A percentile compares a stretch with the other conserved stretches of the same genome.
Conservation (phyloP, 2,797 vertebrate species). For the Halcyon badia region DNA sequence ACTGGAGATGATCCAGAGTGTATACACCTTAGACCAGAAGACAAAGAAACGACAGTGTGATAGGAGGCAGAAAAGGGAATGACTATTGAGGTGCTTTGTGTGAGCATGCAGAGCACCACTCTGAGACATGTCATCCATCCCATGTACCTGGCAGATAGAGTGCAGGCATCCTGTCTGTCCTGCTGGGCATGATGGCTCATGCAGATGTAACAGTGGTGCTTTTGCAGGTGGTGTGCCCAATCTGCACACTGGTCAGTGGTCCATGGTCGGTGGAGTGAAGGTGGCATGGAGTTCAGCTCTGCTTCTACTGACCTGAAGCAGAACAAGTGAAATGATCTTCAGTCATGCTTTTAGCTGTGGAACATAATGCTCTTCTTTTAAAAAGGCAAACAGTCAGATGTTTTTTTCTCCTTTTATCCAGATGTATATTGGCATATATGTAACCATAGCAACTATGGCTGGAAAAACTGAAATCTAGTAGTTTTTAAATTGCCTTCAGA, state of each 20-base stretch:
- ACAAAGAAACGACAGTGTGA: fast-evolving
- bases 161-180: neutral
- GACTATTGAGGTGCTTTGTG: neutral
- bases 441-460: conserved; percentile 49
- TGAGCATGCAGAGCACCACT: neutral
- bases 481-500: conserved; percentile 40
- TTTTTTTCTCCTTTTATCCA: conserved; percentile 26
- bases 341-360: neutral
- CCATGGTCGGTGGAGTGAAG: neutral
- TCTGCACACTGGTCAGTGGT: neutral
- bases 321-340: neutral
- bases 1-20: neutral
- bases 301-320: neutral
- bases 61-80: neutral
- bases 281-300: neutral
- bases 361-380: neutral
- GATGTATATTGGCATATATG: conserved; percentile 29
- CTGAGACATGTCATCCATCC: neutral
- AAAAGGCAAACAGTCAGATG: neutral
- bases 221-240: neutral
- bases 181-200: fast-evolving
- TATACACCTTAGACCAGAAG: neutral
- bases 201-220: neutral
- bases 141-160: fast-evolving
- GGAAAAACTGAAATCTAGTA: conserved; percentile 12